These are phyloP conservation scores for Bos javanicus DNA, from an alignment of 2,113 vertebrate species.

Conservation along the genomic window DNA sequence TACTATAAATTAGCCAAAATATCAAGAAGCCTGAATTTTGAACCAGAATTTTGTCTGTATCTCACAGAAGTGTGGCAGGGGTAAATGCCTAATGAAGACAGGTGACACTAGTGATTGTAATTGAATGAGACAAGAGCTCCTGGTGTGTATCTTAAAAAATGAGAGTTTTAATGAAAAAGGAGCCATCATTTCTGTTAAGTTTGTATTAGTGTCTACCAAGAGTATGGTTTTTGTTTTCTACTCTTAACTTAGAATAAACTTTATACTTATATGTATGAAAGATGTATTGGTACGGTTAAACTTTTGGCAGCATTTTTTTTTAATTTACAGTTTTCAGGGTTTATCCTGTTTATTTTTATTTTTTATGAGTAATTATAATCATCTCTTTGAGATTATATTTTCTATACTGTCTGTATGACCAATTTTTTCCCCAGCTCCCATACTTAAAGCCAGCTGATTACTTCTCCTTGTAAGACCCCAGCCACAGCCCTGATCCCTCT, in stretches of 20 bases:
- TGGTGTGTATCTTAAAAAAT: neutral
- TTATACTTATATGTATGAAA: neutral
- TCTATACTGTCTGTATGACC: neutral
- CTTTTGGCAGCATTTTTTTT: neutral
- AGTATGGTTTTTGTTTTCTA: neutral
- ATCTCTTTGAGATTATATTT: neutral
- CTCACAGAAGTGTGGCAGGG: neutral
- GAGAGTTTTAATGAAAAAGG: neutral
- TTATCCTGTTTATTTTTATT: neutral
- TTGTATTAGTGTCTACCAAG: neutral
- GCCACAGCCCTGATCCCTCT: neutral
- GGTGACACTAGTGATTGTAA: neutral
- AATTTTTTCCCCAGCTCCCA: neutral
- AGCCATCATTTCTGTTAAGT: neutral
- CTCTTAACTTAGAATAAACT: neutral
- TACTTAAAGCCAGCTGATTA: neutral
- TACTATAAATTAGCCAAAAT: neutral
- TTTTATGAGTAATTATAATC: neutral
- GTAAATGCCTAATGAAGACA: neutral
- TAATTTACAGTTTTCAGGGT: neutral
- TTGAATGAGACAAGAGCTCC: neutral
- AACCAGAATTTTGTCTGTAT: constrained; percentile 8
- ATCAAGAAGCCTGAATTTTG: neutral
- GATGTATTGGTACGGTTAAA: neutral
- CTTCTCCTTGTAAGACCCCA: neutral